Conservation (phyloP, 2,888 invertebrate species). For the Mylabris sibirica region DNA sequence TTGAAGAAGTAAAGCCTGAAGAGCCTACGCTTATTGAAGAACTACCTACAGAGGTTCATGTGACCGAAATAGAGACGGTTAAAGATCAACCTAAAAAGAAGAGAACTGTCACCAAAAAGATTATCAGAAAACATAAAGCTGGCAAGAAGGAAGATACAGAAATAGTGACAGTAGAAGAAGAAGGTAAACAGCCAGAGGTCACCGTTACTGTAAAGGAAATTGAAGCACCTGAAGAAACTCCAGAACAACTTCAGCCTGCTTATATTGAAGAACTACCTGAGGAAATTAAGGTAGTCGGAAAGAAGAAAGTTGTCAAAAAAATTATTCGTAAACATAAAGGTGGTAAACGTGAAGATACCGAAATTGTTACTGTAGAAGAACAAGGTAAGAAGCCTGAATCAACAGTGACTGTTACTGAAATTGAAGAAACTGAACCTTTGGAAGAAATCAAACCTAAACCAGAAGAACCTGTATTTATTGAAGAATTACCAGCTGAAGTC, state of each 20-base stretch:
- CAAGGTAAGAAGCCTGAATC: slow-evolving; percentile 50
- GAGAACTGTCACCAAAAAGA: slow-evolving; percentile 52
- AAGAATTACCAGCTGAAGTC: slow-evolving; percentile 49
- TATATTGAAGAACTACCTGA: slow-evolving; percentile 39
- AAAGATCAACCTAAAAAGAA: slow-evolving; percentile 42
- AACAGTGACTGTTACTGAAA: slow-evolving; percentile 47
- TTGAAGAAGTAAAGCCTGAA: too few species aligned
- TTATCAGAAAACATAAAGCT: slow-evolving; percentile 54
- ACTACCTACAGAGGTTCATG: neutral
- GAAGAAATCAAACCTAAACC: slow-evolving; percentile 43
- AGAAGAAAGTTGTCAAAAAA: slow-evolving; percentile 57
- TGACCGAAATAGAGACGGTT: slow-evolving; percentile 39
- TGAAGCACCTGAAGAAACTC: slow-evolving; percentile 32
- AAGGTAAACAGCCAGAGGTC: slow-evolving; percentile 49
- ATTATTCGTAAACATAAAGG: slow-evolving; percentile 38
- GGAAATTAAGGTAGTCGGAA: slow-evolving; percentile 40
- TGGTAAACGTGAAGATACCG: slow-evolving; percentile 49
- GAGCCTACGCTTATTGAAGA: too few species aligned
- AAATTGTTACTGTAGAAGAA: slow-evolving; percentile 53
- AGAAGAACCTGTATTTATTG: slow-evolving; percentile 38
- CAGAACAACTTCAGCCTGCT: slow-evolving; percentile 17
- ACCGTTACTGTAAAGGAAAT: slow-evolving; percentile 39
- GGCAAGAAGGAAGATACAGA: slow-evolving; percentile 56
- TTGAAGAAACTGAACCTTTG: slow-evolving; percentile 42
- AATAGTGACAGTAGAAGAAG: slow-evolving; percentile 53